Conservation (phyloP, 2,888 invertebrate species). For the Chorisops tibialis region DNA sequence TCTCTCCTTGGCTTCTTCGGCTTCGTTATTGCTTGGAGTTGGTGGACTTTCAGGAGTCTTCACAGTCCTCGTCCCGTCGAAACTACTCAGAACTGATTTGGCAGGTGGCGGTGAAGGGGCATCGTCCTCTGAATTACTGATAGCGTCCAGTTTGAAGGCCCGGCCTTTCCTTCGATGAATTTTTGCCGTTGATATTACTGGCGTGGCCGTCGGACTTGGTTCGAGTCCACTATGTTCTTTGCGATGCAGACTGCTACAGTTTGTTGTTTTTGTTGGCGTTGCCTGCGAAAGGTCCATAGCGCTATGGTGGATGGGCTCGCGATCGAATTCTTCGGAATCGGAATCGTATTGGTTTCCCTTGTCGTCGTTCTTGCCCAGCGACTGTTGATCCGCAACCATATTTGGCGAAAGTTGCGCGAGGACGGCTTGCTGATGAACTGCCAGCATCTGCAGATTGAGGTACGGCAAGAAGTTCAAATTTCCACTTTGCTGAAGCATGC, state of each 20-base stretch:
- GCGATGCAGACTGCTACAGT: not conserved
- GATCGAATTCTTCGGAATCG: conserved; percentile 33
- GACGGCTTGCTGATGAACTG: conserved; percentile 50
- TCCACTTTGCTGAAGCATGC: conserved; percentile 45
- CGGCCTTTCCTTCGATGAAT: conserved; percentile 78
- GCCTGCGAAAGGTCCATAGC: conserved; percentile 49
- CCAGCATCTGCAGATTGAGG: conserved; percentile 51
- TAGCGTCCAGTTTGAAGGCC: conserved; percentile 72
- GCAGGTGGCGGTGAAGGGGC: conserved; percentile 45
- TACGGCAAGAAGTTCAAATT: conserved; percentile 50
- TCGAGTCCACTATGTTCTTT: not conserved
- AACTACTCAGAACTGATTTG: conserved; percentile 12
- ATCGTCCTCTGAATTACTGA: conserved; percentile 46
- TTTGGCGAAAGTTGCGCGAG: conserved; percentile 48
- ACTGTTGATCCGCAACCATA: conserved; percentile 40
- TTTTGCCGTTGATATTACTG: conserved; percentile 28
- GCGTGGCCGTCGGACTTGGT: conserved; percentile 35
- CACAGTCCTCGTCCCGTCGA: not conserved
- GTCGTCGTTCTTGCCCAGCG: not conserved
- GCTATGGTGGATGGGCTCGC: conserved; percentile 37
- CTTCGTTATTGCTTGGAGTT: not conserved
- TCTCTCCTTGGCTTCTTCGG: not conserved
- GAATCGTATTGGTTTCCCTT: not conserved
- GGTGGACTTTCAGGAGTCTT: not conserved
- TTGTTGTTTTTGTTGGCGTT: conserved; percentile 43